Percentiles rank a stretch among this genome's conserved stretches.
Evolutionary conservation across 1,140 invertebrate species (phyloP).

Genomic region (Aphaenogaster floridana): DNA sequence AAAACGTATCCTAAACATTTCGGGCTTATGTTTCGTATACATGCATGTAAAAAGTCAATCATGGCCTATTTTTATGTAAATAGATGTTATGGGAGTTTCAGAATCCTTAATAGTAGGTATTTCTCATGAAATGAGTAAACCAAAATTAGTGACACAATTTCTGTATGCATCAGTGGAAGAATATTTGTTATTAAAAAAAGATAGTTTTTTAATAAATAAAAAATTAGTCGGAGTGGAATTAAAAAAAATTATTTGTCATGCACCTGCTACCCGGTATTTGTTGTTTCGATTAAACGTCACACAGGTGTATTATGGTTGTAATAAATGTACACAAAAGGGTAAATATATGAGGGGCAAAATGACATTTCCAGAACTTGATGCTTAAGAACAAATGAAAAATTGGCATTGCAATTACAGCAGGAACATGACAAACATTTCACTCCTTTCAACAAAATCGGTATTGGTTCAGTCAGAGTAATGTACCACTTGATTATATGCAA

Average conservation of each 20-base stretch:
- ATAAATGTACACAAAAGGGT: conserved; percentile 27
- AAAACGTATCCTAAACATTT: too few relatives aligned
- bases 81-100: neutral
- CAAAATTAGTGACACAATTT: neutral
- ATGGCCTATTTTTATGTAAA: conserved; percentile 9
- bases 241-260: conserved; percentile 39
- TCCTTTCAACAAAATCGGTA: conserved; percentile 2
- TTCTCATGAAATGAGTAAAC: neutral
- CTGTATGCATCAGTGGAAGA: neutral
- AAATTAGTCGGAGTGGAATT: neutral
- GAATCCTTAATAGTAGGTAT: conserved; percentile 13
- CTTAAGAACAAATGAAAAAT: neutral
- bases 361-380: conserved; percentile 9
- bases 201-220: conserved; percentile 21
- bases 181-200: conserved; percentile 20
- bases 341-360: conserved; percentile 5
- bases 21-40: too few relatives aligned
- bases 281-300: conserved; percentile 10
- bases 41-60: conserved; percentile 3
- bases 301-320: conserved; percentile 12
- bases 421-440: neutral
- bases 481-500: conserved; percentile 8
- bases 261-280: neutral
- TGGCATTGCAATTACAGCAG: neutral
- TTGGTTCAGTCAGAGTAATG: conserved; percentile 1